A percentile compares a stretch with the other conserved stretches of the same genome.
Conservation (phyloP, 92 coral and sea anemone species). For the Porites lobata region DNA sequence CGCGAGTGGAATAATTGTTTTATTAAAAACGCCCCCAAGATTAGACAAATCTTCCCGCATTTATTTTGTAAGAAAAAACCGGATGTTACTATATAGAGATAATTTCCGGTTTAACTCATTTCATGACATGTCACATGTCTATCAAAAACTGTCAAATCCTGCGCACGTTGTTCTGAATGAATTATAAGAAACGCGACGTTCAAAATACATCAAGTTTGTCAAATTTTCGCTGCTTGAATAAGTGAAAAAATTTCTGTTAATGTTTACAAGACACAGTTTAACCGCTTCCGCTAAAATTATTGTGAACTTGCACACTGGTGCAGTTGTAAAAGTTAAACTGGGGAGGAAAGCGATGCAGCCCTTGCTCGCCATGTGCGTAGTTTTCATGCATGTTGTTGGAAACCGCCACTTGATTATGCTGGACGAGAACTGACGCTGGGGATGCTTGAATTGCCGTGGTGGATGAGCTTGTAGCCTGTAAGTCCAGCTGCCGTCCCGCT, state of each 20-base stretch:
- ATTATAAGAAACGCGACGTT: constrained; percentile 40
- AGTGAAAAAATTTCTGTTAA: too few relatives aligned
- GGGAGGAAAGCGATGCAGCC: constrained; percentile 46
- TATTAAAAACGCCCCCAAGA: too few relatives aligned
- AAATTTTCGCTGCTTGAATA: constrained; percentile 30
- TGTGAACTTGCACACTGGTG: constrained; percentile 6
- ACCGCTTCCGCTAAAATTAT: constrained; percentile 3
- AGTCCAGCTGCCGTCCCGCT: constrained; percentile 30
- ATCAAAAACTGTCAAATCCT: too few relatives aligned
- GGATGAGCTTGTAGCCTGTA: constrained; percentile 25
- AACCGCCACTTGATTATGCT: constrained; percentile 42
- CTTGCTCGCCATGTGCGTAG: constrained; percentile 44
- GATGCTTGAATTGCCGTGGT: constrained; percentile 38
- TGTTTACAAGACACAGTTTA: too few relatives aligned
- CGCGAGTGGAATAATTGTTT: too few relatives aligned
- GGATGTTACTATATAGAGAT: too few relatives aligned
- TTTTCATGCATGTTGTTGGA: constrained; percentile 25
- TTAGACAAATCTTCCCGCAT: too few relatives aligned
- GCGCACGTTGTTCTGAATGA: too few relatives aligned
- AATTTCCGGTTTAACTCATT: too few relatives aligned
- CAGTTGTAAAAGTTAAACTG: constrained; percentile 55
- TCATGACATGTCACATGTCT: too few relatives aligned
- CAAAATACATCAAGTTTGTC: constrained; percentile 48
- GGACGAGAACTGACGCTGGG: constrained; percentile 39
- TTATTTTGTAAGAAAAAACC: too few relatives aligned